These are phyloP conservation scores for Ploceus nigricollis DNA, from an alignment of 2,113 vertebrate genomes.

Conservation along the genomic window DNA sequence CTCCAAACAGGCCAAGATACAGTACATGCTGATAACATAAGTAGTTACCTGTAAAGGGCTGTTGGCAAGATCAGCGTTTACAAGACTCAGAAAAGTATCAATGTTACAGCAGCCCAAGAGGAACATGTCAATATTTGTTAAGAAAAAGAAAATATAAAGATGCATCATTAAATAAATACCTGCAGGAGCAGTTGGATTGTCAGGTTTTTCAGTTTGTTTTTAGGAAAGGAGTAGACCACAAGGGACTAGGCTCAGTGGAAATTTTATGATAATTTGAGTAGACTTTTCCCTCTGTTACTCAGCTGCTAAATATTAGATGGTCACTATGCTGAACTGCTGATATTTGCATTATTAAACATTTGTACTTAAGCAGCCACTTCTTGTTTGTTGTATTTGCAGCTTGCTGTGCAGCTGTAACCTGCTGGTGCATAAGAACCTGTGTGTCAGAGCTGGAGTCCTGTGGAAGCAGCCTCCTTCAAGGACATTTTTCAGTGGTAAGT, in stretches of 20 bases:
- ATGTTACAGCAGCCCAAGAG: not conserved
- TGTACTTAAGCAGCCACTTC: not conserved
- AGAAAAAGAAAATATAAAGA: not conserved
- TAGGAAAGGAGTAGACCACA: not conserved
- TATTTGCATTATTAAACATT: not conserved
- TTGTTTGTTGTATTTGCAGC: slow-evolving; percentile 2
- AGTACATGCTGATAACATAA: not conserved
- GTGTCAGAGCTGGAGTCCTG: not conserved
- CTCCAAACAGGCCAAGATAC: not conserved
- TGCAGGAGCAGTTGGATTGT: not conserved
- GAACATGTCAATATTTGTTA: not conserved
- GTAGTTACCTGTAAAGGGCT: not conserved
- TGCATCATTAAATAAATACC: not conserved
- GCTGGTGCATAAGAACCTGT: not conserved
- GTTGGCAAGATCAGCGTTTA: not conserved
- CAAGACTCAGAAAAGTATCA: not conserved
- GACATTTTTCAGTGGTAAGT: slow-evolving; percentile 69
- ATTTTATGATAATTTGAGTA: not conserved
- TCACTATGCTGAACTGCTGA: not conserved
- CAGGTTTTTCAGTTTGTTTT: accelerated
- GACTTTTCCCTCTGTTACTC: not conserved
- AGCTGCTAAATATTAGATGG: not conserved
- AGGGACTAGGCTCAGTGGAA: not conserved
- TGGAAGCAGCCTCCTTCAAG: slow-evolving; percentile 40
- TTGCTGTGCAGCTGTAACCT: slow-evolving; percentile 44